phyloP scores from a whole-genome alignment of 2,113 vertebrate genomes.

The Paralichthys olivaceus region DNA sequence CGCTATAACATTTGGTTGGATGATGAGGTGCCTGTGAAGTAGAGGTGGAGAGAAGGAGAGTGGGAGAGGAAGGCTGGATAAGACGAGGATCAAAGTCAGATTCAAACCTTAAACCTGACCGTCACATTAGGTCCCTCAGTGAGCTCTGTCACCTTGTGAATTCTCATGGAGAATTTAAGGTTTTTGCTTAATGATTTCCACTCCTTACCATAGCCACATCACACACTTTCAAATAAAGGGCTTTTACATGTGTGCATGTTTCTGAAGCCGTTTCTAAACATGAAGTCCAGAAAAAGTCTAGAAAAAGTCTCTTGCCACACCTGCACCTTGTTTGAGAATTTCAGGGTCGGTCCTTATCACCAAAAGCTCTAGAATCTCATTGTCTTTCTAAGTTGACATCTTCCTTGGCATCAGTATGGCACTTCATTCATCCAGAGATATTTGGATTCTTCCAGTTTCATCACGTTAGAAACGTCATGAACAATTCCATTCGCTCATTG shows the following conservation, averaged over 20 bases:
- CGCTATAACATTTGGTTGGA: constrained; percentile 34
- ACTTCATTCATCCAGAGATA: too few relatives aligned
- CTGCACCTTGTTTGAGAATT: too few relatives aligned
- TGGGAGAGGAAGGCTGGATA: constrained; percentile 38
- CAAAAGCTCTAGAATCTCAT: too few relatives aligned
- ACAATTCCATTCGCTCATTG: too few relatives aligned
- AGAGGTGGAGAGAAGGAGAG: constrained; percentile 41
- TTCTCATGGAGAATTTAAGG: constrained; percentile 35
- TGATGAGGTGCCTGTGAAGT: constrained; percentile 74
- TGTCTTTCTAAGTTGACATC: too few relatives aligned
- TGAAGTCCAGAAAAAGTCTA: too few relatives aligned
- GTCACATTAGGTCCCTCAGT: constrained; percentile 54
- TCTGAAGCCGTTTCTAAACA: neutral
- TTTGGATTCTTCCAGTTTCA: too few relatives aligned
- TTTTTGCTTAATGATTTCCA: constrained; percentile 31
- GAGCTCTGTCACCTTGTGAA: constrained; percentile 65
- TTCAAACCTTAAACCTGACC: constrained; percentile 42
- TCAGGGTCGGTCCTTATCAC: too few relatives aligned
- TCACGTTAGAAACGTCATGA: too few relatives aligned
- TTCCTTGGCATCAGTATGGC: too few relatives aligned
- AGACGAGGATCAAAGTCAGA: constrained; percentile 54
- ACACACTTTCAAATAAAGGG: neutral
- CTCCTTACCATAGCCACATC: constrained; percentile 25
- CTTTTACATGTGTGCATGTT: neutral
- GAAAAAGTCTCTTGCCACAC: too few relatives aligned